These are phyloP conservation scores for Malurus cyaneus DNA, from an alignment of 2,113 vertebrate species.

Conservation along the genomic window DNA sequence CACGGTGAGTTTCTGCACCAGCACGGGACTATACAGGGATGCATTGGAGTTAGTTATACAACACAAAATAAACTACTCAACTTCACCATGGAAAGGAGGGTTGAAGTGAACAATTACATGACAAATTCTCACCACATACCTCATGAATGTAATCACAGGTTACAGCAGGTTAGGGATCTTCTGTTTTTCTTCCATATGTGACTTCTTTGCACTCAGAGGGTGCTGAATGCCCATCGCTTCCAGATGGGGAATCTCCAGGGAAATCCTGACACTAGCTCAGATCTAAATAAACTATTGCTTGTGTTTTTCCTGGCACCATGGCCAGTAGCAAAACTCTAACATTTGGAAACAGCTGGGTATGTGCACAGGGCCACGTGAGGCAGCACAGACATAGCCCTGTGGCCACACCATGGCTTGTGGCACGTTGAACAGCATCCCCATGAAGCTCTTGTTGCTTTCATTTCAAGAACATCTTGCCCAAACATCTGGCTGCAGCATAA, in stretches of 20 bases:
- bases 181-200: neutral
- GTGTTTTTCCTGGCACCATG: neutral
- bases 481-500: neutral
- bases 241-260: neutral
- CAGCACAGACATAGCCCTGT: neutral
- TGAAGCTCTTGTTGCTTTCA: neutral
- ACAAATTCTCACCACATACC: neutral
- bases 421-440: neutral
- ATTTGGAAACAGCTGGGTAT: neutral
- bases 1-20: neutral
- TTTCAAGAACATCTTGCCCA: fast-evolving
- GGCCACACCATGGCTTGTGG: neutral
- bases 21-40: neutral
- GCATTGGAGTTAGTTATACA: neutral
- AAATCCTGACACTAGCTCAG: neutral
- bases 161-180: neutral
- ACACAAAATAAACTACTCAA: neutral
- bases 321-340: neutral
- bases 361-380: neutral
- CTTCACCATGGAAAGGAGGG: neutral
- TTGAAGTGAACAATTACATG: neutral
- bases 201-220: too few species aligned
- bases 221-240: neutral
- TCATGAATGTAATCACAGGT: neutral
- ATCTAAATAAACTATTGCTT: neutral